Evolutionary conservation across 2,113 vertebrate species (phyloP).

Genomic region (Sardina pilchardus): DNA sequence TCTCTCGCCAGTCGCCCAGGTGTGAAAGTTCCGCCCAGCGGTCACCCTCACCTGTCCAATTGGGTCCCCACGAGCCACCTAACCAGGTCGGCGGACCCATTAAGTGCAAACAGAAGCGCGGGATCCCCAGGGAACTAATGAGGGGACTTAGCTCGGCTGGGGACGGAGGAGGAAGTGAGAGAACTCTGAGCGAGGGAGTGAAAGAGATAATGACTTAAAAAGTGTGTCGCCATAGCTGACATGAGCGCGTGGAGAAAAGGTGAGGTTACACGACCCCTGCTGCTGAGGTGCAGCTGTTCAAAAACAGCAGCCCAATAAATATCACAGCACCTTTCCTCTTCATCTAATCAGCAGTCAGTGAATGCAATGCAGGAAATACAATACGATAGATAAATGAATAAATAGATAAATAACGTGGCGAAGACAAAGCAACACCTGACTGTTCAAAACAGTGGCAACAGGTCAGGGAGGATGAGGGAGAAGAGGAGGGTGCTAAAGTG

Average conservation of each 20-base stretch:
- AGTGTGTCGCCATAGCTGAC: background rate
- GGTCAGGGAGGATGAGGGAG: background rate
- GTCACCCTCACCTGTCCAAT: too few species aligned
- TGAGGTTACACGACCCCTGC: background rate
- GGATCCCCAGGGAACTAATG: background rate
- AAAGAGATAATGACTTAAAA: background rate
- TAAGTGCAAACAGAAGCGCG: background rate
- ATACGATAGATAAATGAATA: background rate
- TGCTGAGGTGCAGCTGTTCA: background rate
- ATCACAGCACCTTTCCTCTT: background rate
- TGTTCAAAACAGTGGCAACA: slow-evolving; percentile 2
- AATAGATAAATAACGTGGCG: background rate
- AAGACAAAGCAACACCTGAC: background rate
- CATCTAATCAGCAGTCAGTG: background rate
- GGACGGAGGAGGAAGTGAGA: background rate
- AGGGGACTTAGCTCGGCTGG: background rate
- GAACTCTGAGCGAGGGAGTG: background rate
- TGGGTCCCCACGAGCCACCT: background rate
- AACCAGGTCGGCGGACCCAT: background rate
- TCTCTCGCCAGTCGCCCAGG: too few species aligned
- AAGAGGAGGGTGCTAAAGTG: slow-evolving; percentile 2
- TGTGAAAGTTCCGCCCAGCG: background rate
- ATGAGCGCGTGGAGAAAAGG: background rate
- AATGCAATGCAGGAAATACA: background rate
- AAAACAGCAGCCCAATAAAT: background rate